These are phyloP conservation scores for Agrotis clavis DNA, from an alignment of 2,888 invertebrate genomes.

Conservation along the genomic window DNA sequence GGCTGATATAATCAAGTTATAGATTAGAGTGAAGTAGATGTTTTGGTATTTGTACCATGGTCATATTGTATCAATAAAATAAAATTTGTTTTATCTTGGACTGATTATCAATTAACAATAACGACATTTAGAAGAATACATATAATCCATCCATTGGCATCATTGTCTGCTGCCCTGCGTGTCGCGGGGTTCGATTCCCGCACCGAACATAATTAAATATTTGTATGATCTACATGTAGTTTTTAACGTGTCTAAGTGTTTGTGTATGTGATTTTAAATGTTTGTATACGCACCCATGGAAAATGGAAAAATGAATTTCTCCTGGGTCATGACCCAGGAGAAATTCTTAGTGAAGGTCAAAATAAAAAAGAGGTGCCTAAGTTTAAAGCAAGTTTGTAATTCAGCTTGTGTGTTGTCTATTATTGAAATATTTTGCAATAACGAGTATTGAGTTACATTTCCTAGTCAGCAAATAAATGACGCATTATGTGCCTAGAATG, in stretches of 20 bases:
- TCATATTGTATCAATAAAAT: not conserved
- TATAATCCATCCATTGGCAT: slow-evolving; percentile 12
- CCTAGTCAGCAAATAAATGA: slow-evolving; percentile 16
- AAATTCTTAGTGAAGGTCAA: too few species aligned
- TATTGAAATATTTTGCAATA: not conserved
- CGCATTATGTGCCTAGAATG: not conserved
- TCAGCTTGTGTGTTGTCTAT: not conserved
- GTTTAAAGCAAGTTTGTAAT: too few species aligned
- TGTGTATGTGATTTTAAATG: too few species aligned
- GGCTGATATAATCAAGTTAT: too few species aligned
- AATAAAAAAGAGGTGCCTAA: too few species aligned
- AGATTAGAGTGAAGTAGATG: slow-evolving; percentile 4
- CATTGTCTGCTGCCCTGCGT: not conserved
- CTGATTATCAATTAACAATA: not conserved
- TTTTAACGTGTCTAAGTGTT: too few species aligned
- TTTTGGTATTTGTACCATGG: not conserved
- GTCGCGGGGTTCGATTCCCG: too few species aligned
- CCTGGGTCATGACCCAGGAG: too few species aligned
- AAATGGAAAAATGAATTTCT: too few species aligned
- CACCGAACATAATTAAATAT: too few species aligned
- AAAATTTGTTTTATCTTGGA: not conserved
- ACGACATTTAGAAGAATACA: slow-evolving; percentile 2
- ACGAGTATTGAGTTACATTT: slow-evolving; percentile 7
- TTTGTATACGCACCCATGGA: too few species aligned
- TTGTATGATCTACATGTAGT: too few species aligned